Percentiles rank a stretch among this genome's conserved stretches.
phyloP scores from a whole-genome alignment of 2,113 vertebrate species.

The Peromyscus polionotus region DNA sequence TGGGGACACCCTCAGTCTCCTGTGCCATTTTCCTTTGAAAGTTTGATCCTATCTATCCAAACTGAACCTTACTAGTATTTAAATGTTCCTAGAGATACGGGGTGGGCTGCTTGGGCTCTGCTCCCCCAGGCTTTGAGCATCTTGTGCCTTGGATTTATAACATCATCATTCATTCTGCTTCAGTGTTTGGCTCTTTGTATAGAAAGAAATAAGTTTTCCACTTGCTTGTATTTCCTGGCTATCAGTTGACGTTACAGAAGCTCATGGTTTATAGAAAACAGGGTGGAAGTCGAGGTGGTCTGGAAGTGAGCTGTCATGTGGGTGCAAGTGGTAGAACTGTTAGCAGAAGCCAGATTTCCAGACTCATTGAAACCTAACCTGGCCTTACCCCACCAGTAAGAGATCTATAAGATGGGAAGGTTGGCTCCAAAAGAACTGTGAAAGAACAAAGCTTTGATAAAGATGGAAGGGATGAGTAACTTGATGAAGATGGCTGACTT shows the following conservation, averaged over 20 bases:
- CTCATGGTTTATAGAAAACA: not conserved
- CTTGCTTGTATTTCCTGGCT: slow-evolving; percentile 39
- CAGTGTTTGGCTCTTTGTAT: not conserved
- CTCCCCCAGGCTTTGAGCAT: not conserved
- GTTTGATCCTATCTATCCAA: not conserved
- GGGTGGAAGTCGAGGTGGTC: slow-evolving; percentile 24
- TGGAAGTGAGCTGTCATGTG: not conserved
- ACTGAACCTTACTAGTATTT: not conserved
- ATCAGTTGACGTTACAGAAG: not conserved
- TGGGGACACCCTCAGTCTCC: not conserved
- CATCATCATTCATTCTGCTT: not conserved
- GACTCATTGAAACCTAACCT: not conserved
- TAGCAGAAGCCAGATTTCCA: slow-evolving; percentile 46
- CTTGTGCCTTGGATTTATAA: not conserved
- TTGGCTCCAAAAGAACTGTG: not conserved
- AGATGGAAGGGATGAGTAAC: slow-evolving; percentile 16
- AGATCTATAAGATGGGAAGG: slow-evolving; percentile 22
- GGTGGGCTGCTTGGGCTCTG: not conserved
- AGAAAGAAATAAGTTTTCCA: not conserved
- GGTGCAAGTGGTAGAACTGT: not conserved
- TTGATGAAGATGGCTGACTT: slow-evolving; percentile 31
- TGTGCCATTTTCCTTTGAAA: not conserved
- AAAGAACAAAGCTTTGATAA: slow-evolving; percentile 39
- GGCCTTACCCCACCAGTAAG: slow-evolving; percentile 20
- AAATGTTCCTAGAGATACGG: not conserved